Conservation (phyloP, 2,797 vertebrate genomes). For the Anguilla marmorata region DNA sequence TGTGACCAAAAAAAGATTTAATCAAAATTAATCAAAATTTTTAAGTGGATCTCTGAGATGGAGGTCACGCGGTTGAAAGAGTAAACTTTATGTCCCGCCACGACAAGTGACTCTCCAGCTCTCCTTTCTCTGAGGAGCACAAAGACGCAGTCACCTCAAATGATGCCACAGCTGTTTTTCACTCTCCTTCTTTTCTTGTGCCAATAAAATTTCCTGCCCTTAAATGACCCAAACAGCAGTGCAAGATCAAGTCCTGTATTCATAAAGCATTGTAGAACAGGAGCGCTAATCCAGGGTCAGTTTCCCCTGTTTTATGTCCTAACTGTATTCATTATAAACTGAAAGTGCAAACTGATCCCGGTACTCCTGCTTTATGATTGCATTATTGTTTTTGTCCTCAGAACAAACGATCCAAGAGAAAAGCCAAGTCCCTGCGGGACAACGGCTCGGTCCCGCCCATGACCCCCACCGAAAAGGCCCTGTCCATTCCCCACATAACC, state of each 20-base stretch:
- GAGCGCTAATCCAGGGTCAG: background rate
- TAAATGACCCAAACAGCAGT: no score
- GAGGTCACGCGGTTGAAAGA: slow-evolving; percentile 29
- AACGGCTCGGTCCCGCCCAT: slow-evolving; percentile 66
- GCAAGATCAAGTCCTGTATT: no score
- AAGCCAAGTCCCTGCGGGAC: slow-evolving; percentile 70
- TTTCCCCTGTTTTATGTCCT: background rate
- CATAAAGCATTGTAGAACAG: no score
- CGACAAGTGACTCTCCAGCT: slow-evolving; percentile 59
- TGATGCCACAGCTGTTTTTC: slow-evolving; percentile 51
- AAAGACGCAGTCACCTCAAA: slow-evolving; percentile 63
- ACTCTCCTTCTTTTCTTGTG: no score
- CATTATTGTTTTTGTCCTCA: slow-evolving; percentile 48
- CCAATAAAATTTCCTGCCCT: no score
- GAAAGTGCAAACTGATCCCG: background rate
- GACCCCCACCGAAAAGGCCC: slow-evolving; percentile 64
- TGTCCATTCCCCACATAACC: slow-evolving; percentile 83
- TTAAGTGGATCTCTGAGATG: slow-evolving; percentile 36
- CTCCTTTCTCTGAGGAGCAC: slow-evolving; percentile 70
- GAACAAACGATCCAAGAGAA: slow-evolving; percentile 77
- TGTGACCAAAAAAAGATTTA: no score
- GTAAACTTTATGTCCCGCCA: background rate
- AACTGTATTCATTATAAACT: no score
- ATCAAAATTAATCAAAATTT: no score
- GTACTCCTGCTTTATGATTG: background rate